Conservation (phyloP, 2,113 vertebrate genomes). For the Penelope pileata region DNA sequence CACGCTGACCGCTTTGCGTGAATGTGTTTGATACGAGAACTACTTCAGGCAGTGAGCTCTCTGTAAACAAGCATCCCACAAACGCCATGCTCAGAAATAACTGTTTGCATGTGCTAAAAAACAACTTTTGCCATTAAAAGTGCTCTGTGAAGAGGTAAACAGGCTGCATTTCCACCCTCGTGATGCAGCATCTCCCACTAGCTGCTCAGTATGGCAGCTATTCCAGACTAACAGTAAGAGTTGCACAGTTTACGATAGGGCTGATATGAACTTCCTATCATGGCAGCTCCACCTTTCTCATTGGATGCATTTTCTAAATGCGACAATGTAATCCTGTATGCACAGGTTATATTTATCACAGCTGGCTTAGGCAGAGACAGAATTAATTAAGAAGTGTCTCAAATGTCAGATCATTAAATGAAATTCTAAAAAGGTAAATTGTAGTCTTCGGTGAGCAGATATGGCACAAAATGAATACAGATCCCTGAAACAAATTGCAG, state of each 20-base stretch:
- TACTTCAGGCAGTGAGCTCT: neutral
- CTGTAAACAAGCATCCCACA: neutral
- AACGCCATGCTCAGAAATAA: neutral
- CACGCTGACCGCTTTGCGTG: rapidly evolving
- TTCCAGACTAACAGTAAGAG: neutral
- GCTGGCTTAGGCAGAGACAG: conserved; percentile 48
- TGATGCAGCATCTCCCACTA: neutral
- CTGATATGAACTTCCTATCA: neutral
- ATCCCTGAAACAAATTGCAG: conserved; percentile 10
- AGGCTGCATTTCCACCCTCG: neutral
- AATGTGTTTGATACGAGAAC: neutral
- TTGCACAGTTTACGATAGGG: rapidly evolving
- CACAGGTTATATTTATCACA: conserved; percentile 49
- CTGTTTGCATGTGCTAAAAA: neutral
- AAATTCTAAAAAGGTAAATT: conserved; percentile 65
- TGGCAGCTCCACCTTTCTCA: neutral
- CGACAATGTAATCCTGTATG: neutral
- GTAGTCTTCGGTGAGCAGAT: conserved; percentile 43
- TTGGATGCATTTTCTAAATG: neutral
- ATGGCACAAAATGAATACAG: conserved; percentile 24
- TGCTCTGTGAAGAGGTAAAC: neutral
- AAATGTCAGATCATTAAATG: conserved; percentile 64
- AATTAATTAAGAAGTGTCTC: conserved; percentile 63
- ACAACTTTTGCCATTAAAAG: neutral
- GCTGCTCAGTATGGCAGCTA: neutral